Base-by-base conservation (phyloP, 2,797 vertebrate genomes). In the Pseudopleuronectes americanus region DNA sequence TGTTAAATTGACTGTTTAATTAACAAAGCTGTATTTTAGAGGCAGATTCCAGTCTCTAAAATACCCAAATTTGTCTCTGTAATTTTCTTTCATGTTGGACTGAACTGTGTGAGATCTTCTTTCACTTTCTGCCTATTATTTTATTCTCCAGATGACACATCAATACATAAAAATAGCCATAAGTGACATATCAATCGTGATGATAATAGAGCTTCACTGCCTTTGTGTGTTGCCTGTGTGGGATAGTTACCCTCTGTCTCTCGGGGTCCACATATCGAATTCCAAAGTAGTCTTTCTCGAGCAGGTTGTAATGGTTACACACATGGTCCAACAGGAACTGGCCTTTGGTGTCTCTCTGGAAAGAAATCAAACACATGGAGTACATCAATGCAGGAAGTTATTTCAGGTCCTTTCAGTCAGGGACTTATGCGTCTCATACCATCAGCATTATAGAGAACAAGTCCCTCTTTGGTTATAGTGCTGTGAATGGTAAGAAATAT, bases 201-300 rank as follows among this genome's bases (percentile, higher is more conserved):
- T 36, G 9, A 9, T n/a, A 65, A 17, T 21, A 8, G 16, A 57
- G 6, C 4, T 23, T 4, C 10, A 10, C 4, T 26, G 26, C 31
- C 53, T 60, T 56, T 57, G 17, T 10, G 49, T 51, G 22, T 31
- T 64, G 23, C 36, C 23, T 55, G n/a, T 28, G 48, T 73, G n/a
- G 70, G 28, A 74, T 56, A 69, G 16, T 87, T 91, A 99, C 98
- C 96, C 97, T 95, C 86, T 99, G 98, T 86, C 97, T 99, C 84
- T 98, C 97, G 9, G 96, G 96, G 71, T 99, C 98, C 91, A 99
- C 97, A 58, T 97, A 99, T 90, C 98, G 95, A 91, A 99, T 97
- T 60, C 97, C 98, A 81, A 99, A 99, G 87, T 99, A 99, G 90
- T 99, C 98, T 86, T 96, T 99, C 91, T 99, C 98, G 80, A 99